Conservation (phyloP, 2,797 vertebrate species). For the Synanceia verrucosa region DNA sequence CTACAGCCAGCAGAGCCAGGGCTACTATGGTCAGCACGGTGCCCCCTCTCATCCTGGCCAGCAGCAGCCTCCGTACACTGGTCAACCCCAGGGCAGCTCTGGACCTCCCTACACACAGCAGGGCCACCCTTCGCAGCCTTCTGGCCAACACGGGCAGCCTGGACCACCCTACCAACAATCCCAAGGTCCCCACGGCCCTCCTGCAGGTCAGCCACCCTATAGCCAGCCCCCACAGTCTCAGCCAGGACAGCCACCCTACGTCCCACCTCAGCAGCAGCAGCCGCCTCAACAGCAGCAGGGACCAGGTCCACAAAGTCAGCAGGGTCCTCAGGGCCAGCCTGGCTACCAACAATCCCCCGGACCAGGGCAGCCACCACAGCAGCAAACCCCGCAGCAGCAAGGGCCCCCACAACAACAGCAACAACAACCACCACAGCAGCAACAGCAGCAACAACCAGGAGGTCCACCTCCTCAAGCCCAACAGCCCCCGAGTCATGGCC, state of each 20-base stretch:
- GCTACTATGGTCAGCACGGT: slow-evolving; percentile 89
- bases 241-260: slow-evolving; percentile 78
- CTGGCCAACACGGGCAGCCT: slow-evolving; percentile 86
- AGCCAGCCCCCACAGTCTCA: slow-evolving; percentile 79
- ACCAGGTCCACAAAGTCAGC: slow-evolving; percentile 80
- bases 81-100: slow-evolving; percentile 80
- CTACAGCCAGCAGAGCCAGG: slow-evolving; percentile 93
- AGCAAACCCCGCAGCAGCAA: slow-evolving; percentile 81
- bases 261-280: slow-evolving; percentile 78
- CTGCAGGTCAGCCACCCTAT: slow-evolving; percentile 83
- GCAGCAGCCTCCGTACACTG: slow-evolving; percentile 75
- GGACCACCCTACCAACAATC: slow-evolving; percentile 88
- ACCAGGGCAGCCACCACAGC: slow-evolving; percentile 78
- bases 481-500: slow-evolving; percentile 78
- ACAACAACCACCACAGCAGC: slow-evolving; percentile 49
- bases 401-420: slow-evolving; percentile 68
- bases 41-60: slow-evolving; percentile 83
- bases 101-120: slow-evolving; percentile 86
- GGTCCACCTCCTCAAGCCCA: slow-evolving; percentile 81
- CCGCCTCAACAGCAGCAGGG: slow-evolving; percentile 54
- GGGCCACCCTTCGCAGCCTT: slow-evolving; percentile 78
- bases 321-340: slow-evolving; percentile 77
- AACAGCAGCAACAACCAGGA: slow-evolving; percentile 82
- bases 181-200: slow-evolving; percentile 75
- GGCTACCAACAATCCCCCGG: slow-evolving; percentile 73